Conservation (phyloP, 2,888 invertebrate genomes). For the Drosophila hamatofila region DNA sequence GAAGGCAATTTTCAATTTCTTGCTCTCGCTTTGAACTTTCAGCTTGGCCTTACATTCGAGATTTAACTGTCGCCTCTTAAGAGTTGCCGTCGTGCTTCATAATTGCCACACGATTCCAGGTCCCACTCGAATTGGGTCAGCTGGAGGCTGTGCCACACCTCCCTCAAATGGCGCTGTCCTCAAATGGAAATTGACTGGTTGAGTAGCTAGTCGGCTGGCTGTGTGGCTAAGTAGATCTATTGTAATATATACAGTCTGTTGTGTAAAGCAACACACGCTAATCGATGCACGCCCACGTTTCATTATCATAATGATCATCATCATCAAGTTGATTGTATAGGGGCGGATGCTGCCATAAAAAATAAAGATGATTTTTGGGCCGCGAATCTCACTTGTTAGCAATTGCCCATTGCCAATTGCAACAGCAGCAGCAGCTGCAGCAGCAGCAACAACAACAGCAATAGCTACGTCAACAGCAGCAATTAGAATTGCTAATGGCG, state of each 20-base stretch:
- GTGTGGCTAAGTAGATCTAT: slow-evolving; percentile 31
- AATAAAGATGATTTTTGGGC: slow-evolving; percentile 77
- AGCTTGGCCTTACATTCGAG: slow-evolving; percentile 16
- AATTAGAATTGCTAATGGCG: slow-evolving; percentile 76
- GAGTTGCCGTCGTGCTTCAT: slow-evolving; percentile 15
- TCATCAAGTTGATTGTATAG: slow-evolving; percentile 23
- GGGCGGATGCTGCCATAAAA: slow-evolving; percentile 63
- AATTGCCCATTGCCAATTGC: slow-evolving; percentile 35
- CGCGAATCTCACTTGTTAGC: slow-evolving; percentile 60
- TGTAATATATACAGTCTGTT: slow-evolving; percentile 60
- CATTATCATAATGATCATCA: slow-evolving; percentile 26
- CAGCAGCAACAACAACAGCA: slow-evolving; percentile 49
- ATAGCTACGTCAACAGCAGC: slow-evolving; percentile 49
- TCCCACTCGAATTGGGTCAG: slow-evolving; percentile 25
- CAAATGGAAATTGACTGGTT: slow-evolving; percentile 38
- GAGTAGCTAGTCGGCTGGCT: slow-evolving; percentile 5
- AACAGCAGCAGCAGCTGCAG: slow-evolving; percentile 25
- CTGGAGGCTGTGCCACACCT: slow-evolving; percentile 51
- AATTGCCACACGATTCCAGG: slow-evolving; percentile 55
- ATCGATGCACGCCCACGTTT: slow-evolving; percentile 80
- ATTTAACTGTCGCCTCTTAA: slow-evolving; percentile 8
- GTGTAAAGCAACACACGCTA: slow-evolving; percentile 48
- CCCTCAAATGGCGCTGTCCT: slow-evolving; percentile 20
- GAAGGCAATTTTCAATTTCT: slow-evolving; percentile 36
- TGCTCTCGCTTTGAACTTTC: slow-evolving; percentile 35